These are phyloP conservation scores for Caenorhabditis elegans DNA, from an alignment of 1,140 invertebrate species.

Conservation along the genomic window WBcel235 BX284605.5:7232501-7233000, in stretches of 20 bases:
- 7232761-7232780: not conserved
- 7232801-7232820: not conserved
- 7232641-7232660: not conserved
- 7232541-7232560: conserved; percentile 36
- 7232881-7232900: not conserved
- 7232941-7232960: not conserved
- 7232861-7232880: not conserved
- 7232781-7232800: not conserved
- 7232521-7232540: conserved; percentile 44
- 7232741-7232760: not conserved
- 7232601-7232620: not conserved
- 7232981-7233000: not conserved
- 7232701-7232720: too few relatives aligned
- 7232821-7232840: not conserved
- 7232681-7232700: too few relatives aligned
- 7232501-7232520: conserved; percentile 40
- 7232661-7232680: not conserved
- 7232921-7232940: not conserved
- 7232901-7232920: not conserved
- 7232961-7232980: not conserved
- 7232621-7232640: not conserved
- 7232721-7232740: not conserved
- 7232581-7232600: conserved; percentile 36
- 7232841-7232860: not conserved
- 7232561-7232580: conserved; percentile 53